These are phyloP conservation scores for Chaetura pelagica DNA, from an alignment of 2,113 vertebrate genomes.

Conservation along the genomic window DNA sequence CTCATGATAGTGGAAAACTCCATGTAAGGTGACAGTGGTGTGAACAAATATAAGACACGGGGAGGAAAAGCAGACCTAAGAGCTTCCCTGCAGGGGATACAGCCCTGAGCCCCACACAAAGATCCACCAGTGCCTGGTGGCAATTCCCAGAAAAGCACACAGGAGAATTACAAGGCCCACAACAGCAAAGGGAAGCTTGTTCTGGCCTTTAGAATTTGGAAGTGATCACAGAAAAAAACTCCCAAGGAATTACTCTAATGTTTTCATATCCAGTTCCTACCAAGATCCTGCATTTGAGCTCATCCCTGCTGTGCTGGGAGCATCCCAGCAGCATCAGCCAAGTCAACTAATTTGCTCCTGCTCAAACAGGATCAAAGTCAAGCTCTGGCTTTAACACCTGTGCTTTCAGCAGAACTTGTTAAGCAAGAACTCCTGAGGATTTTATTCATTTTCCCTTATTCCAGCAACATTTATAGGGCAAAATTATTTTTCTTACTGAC, in stretches of 20 bases:
- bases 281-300: neutral
- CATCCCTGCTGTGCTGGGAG: neutral
- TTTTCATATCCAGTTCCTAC: neutral
- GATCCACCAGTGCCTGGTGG: fast-evolving
- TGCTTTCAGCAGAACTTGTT: neutral
- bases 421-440: neutral
- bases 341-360: neutral
- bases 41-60: neutral
- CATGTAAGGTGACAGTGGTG: neutral
- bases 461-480: neutral
- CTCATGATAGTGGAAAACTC: neutral
- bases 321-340: neutral
- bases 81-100: neutral
- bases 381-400: neutral
- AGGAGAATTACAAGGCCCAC: neutral
- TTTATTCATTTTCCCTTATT: neutral
- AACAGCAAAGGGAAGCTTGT: neutral
- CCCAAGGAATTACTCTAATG: neutral
- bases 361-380: neutral
- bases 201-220: neutral
- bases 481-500: neutral
- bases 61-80: neutral
- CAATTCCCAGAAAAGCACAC: neutral
- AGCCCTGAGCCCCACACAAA: neutral
- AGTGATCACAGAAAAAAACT: neutral